A percentile compares a stretch with the other conserved stretches of the same genome.
Evolutionary conservation across 2,797 vertebrate species (phyloP).

Genomic region (Chiroxiphia lanceolata): DNA sequence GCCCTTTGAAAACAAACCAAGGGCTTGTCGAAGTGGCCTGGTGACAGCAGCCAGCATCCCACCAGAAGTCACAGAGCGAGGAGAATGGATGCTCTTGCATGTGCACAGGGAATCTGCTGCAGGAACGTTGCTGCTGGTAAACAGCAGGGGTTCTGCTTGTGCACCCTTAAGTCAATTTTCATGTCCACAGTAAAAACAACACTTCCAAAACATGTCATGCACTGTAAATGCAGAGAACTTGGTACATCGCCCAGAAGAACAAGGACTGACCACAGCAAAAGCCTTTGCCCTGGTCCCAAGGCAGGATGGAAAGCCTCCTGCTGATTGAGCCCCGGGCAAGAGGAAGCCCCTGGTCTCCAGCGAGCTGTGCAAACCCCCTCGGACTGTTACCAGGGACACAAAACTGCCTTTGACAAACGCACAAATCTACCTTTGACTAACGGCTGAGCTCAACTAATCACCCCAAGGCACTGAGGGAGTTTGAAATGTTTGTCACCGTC

Average conservation of each 20-base stretch:
- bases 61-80: neutral
- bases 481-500: neutral
- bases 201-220: fast-evolving
- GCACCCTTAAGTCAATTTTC: fast-evolving
- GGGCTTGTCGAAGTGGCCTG: neutral
- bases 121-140: neutral
- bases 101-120: neutral
- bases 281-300: neutral
- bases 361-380: neutral
- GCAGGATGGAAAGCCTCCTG: neutral
- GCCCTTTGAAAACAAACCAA: neutral
- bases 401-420: neutral
- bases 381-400: neutral
- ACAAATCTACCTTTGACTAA: neutral
- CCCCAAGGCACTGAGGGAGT: neutral
- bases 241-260: neutral
- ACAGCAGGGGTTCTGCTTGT: neutral
- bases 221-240: fast-evolving
- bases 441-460: neutral
- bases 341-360: neutral
- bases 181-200: neutral
- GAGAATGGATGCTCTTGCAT: neutral
- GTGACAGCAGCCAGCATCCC: neutral
- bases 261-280: neutral
- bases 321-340: neutral